Percentiles rank a stretch among this genome's conserved stretches.
Evolutionary conservation across 2,113 vertebrate genomes (phyloP).

Genomic region (Lampris incognitus): DNA sequence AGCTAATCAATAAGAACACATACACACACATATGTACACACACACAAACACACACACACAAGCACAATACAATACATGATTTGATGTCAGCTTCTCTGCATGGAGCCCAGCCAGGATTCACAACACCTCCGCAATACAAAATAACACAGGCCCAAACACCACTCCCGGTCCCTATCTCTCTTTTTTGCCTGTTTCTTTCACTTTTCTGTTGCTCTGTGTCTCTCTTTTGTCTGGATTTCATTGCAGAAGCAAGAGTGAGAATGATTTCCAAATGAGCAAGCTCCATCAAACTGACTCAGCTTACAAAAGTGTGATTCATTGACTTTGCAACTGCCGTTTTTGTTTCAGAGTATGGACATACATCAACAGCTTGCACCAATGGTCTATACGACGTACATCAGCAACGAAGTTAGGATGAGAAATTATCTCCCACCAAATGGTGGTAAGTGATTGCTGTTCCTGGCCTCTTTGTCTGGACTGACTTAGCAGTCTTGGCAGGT

Average conservation of each 20-base stretch:
- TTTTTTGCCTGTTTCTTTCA: conserved; percentile 2
- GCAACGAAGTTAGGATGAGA: background rate
- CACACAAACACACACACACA: conserved; percentile 47
- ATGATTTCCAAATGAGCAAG: background rate
- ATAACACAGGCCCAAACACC: conserved; percentile 46
- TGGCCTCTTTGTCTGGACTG: background rate
- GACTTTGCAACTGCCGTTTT: background rate
- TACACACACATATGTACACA: conserved; percentile 23
- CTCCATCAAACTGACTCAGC: background rate
- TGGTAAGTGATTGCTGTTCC: background rate
- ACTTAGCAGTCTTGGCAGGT: background rate
- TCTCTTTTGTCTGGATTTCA: conserved; percentile 29
- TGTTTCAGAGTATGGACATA: background rate
- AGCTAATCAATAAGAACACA: conserved; percentile 81
- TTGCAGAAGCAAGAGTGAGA: background rate
- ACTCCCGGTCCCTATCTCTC: background rate
- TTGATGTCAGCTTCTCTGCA: conserved; percentile 81
- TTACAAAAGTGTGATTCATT: background rate
- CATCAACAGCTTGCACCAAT: background rate
- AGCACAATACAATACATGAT: conserved; percentile 78
- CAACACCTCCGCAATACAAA: conserved; percentile 7
- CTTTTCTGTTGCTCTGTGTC: conserved; percentile 9
- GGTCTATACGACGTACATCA: too few relatives aligned
- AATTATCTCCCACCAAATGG: background rate
- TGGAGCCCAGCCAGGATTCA: conserved; percentile 58